Conservation (phyloP, 2,888 invertebrate species). For the Acleris laterana region DNA sequence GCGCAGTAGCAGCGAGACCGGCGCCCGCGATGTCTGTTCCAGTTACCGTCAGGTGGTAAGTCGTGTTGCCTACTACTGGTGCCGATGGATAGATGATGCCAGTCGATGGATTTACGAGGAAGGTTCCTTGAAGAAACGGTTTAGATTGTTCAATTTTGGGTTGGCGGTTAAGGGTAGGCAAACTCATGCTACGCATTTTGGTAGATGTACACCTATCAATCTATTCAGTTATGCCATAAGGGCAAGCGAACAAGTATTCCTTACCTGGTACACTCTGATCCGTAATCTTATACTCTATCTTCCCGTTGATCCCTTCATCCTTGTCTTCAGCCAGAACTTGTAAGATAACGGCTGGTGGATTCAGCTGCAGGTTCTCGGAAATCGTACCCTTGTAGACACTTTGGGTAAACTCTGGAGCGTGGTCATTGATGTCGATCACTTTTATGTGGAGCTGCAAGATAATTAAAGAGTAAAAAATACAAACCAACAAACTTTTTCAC, state of each 20-base stretch:
- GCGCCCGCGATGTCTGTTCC: conserved; percentile 90
- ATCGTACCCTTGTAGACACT: conserved; percentile 91
- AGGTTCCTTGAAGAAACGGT: conserved; percentile 82
- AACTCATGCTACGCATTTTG: too few species aligned
- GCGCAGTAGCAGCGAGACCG: conserved; percentile 87
- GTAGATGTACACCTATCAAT: too few species aligned
- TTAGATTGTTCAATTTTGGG: neutral
- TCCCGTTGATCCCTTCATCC: conserved; percentile 91
- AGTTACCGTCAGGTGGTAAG: conserved; percentile 86
- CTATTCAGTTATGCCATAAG: neutral
- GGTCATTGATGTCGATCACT: conserved; percentile 94
- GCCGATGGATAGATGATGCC: conserved; percentile 93
- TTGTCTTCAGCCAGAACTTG: conserved; percentile 92
- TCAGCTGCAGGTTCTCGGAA: conserved; percentile 91
- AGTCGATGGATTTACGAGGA: conserved; percentile 89
- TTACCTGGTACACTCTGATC: conserved; percentile 75
- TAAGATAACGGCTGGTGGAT: conserved; percentile 92
- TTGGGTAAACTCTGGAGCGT: conserved; percentile 91
- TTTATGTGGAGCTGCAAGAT: conserved; percentile 87
- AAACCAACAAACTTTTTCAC: too few species aligned
- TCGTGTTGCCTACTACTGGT: conserved; percentile 86
- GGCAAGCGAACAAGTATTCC: neutral
- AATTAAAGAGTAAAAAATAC: neutral
- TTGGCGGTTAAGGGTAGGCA: neutral
- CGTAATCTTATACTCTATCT: conserved; percentile 90